These are phyloP conservation scores for Dreissena rostriformis DNA, from an alignment of 1,140 invertebrate species.

Conservation along the genomic window DNA sequence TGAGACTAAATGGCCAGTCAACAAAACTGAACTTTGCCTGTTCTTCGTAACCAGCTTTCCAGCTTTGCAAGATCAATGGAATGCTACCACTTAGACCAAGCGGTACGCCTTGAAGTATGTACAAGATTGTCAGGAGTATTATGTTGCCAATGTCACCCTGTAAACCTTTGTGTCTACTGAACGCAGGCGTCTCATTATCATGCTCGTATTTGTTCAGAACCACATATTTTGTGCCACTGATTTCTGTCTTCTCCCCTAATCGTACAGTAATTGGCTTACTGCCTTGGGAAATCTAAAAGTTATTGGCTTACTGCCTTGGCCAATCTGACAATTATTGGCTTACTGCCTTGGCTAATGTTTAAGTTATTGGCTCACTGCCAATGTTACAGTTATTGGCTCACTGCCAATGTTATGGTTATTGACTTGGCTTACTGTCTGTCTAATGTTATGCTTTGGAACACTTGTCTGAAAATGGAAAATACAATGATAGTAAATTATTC, in stretches of 20 bases:
- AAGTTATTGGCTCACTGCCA: too few species aligned
- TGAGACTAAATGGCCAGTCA: constrained; percentile 97
- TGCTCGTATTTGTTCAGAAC: neutral
- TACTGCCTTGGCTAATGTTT: too few species aligned
- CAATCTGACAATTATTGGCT: too few species aligned
- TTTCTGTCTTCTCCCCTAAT: neutral
- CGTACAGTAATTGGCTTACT: too few species aligned
- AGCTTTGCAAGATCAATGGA: constrained; percentile 97
- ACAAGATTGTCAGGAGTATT: constrained; percentile 93
- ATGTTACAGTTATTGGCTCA: too few species aligned
- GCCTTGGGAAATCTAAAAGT: too few species aligned
- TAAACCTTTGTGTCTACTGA: constrained; percentile 20
- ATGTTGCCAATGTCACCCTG: constrained; percentile 83
- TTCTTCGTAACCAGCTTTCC: constrained; percentile 83
- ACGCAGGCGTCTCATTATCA: neutral
- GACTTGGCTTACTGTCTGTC: too few species aligned
- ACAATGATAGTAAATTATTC: too few species aligned
- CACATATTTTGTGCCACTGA: neutral
- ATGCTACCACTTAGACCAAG: constrained; percentile 95
- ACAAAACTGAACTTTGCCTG: constrained; percentile 99
- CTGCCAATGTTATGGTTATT: too few species aligned
- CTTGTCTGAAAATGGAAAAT: too few species aligned
- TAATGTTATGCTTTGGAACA: too few species aligned
- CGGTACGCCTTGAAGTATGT: constrained; percentile 96
- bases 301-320: too few species aligned